Percentiles rank a stretch among this genome's conserved stretches.
phyloP scores from a whole-genome alignment of 35 echinoderm and acorn worm genomes.

The Eucidaris tribuloides region DNA sequence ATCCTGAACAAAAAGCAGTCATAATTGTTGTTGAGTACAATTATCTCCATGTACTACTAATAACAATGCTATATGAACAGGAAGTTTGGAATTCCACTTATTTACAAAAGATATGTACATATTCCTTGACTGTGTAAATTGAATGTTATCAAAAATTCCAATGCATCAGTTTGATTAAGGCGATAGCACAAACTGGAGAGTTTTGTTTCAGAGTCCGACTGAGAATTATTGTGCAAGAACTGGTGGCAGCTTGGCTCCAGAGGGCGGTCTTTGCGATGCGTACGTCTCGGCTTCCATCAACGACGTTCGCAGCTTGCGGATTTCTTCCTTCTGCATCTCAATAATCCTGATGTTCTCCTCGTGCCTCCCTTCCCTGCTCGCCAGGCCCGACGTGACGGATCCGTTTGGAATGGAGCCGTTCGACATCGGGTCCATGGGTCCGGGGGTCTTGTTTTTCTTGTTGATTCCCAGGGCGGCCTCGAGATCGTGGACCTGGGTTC shows the following conservation, averaged over 20 bases:
- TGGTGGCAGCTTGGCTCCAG: constrained; percentile 86
- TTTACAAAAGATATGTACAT: too few species aligned
- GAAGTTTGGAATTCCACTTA: too few species aligned
- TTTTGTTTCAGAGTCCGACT: too few species aligned
- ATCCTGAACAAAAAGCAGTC: too few species aligned
- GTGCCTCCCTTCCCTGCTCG: constrained; percentile 66
- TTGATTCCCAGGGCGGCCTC: constrained; percentile 96
- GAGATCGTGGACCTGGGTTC: constrained; percentile 94
- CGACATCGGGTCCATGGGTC: not conserved
- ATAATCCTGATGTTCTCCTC: constrained; percentile 94
- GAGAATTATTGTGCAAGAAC: constrained; percentile 80
- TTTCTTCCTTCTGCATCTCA: constrained; percentile 85
- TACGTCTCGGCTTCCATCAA: constrained; percentile 61
- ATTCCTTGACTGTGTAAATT: too few species aligned
- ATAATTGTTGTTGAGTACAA: too few species aligned
- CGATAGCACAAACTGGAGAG: too few species aligned
- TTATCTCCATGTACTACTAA: too few species aligned
- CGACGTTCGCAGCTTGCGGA: constrained; percentile 73
- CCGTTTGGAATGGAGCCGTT: constrained; percentile 42
- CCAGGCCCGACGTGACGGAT: not conserved
- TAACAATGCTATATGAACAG: too few species aligned
- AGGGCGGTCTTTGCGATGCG: constrained; percentile 77
- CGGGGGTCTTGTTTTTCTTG: constrained; percentile 72
- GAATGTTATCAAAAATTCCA: too few species aligned
- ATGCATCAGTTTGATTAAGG: too few species aligned